Evolutionary conservation across 2,797 vertebrate species (phyloP), one percentile per base, ranked within the genome.

Genomic region (Bradypodion ventrale): DNA sequence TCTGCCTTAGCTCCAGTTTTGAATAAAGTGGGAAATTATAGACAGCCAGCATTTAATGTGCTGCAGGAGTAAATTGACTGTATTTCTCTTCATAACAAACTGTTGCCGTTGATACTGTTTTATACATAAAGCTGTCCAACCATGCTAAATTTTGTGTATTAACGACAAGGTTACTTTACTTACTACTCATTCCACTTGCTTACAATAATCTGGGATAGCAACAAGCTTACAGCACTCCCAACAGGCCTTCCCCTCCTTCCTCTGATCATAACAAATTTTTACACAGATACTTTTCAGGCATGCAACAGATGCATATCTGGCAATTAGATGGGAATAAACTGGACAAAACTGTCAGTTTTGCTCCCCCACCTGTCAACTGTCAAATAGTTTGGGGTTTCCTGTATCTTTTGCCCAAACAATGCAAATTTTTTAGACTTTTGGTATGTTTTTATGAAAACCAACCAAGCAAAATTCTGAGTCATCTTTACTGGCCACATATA

Each of bases 1-100:
- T 32, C 63, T 56, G 73, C 56, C 44, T 89, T 90, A 63, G 84
- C 78, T 85, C 65, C 82, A 66, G 35, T 84, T 87, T 89, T 84
- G 44, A 84, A 91, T 85, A 89, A 88, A 88, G 65, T 87, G 29
- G 78, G 89, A 91, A 91, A 90, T 85, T 52, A 85, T 82, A 86
- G n/a, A 73, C 68, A 93, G 84, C 1, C 3, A 88, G n/a, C 87
- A 89, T 60, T 87, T 8, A 68, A 75, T 85, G 29, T 75, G 12
- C 25, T 42, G 76, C 88, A 82, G 56, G 72, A 87, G 62, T 32
- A 90, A 86, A 74, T 83, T 90, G 76, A 79, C 25, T 86, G 8
- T 77, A 12, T 88, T 82, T 87, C 91, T 90, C 62, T 89, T 93
- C 90, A 90, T 83, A 76, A 65, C 82, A 77, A 83, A 80, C 70